A percentile compares a stretch with the other conserved stretches of the same genome.
Evolutionary conservation across 2,113 vertebrate genomes (phyloP).

Genomic region (Chinchilla lanigera): DNA sequence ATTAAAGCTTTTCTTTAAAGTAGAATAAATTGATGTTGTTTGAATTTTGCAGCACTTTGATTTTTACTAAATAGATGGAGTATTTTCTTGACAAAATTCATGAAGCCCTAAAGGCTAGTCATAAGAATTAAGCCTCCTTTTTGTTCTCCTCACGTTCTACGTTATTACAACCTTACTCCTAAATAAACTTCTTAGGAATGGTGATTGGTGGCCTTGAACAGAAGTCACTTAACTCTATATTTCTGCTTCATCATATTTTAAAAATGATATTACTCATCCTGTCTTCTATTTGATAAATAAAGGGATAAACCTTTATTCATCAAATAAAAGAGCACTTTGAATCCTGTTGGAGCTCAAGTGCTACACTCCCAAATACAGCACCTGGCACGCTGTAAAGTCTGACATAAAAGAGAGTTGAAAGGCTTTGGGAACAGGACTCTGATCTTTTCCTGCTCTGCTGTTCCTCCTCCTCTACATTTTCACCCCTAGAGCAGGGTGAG

Average conservation of each 20-base stretch:
- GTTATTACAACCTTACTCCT: background rate
- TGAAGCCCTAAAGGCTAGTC: background rate
- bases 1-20: background rate
- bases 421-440: background rate
- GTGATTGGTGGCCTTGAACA: background rate
- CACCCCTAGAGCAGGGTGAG: background rate
- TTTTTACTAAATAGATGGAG: background rate
- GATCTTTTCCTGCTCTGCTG: background rate
- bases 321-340: slow-evolving; percentile 9
- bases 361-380: background rate
- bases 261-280: background rate
- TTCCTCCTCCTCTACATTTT: background rate
- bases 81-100: background rate
- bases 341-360: background rate
- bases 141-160: background rate
- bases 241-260: background rate
- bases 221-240: background rate
- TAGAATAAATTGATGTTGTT: background rate
- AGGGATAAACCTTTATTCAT: background rate
- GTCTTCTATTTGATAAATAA: background rate
- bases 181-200: background rate
- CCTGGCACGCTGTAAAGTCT: background rate
- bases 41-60: background rate
- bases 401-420: background rate
- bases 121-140: background rate